phyloP scores from a whole-genome alignment of 2,888 invertebrate species.

The Torymus tubicola region DNA sequence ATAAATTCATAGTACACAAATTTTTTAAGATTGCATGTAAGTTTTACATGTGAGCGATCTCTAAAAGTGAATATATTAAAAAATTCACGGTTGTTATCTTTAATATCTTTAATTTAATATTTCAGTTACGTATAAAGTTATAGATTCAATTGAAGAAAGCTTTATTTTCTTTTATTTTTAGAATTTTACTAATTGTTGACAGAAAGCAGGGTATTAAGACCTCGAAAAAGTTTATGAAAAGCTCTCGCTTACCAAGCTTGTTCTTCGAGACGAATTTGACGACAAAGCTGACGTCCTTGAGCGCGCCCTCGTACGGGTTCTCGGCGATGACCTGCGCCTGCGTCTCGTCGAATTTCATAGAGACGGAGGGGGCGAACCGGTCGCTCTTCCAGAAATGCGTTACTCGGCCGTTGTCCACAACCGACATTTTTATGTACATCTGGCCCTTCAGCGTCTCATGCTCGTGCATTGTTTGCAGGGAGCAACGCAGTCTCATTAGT shows the following conservation, averaged over 20 bases:
- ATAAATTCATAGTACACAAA: too few relatives aligned
- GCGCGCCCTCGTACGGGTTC: conserved; percentile 81
- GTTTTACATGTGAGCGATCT: too few relatives aligned
- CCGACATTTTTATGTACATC: conserved; percentile 87
- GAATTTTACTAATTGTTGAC: too few relatives aligned
- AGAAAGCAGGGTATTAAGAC: not conserved
- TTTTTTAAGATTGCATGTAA: too few relatives aligned
- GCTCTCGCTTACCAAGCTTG: conserved; percentile 77
- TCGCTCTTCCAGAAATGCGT: conserved; percentile 85
- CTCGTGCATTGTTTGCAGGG: conserved; percentile 84
- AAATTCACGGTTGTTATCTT: too few relatives aligned
- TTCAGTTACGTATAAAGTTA: too few relatives aligned
- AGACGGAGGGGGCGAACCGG: conserved; percentile 85
- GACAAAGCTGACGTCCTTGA: conserved; percentile 82
- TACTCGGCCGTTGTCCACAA: conserved; percentile 82
- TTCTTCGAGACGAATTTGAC: conserved; percentile 83
- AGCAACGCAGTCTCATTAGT: conserved; percentile 82
- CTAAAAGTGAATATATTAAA: too few relatives aligned
- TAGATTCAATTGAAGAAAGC: too few relatives aligned
- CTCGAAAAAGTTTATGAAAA: conserved; percentile 3
- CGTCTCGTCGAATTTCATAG: conserved; percentile 85
- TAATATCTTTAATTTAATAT: too few relatives aligned
- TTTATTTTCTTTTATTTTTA: too few relatives aligned
- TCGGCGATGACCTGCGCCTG: conserved; percentile 81
- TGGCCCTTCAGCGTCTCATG: conserved; percentile 84